phyloP scores from a whole-genome alignment of 2,888 invertebrate species.

The Sesamia inferens region DNA sequence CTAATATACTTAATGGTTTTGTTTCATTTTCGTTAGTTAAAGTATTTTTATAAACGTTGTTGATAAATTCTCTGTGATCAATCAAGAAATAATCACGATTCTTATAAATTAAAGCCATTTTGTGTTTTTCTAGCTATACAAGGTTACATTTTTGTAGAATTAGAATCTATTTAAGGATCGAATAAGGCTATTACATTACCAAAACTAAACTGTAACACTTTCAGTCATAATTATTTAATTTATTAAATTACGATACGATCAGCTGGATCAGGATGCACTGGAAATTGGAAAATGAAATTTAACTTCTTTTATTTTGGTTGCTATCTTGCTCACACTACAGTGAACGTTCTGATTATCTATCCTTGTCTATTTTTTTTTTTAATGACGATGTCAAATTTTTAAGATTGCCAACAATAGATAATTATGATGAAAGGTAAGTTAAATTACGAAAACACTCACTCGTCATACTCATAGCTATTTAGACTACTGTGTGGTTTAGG shows the following conservation, averaged over 20 bases:
- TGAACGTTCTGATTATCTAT: not conserved
- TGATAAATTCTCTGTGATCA: constrained; percentile 75
- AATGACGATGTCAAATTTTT: not conserved
- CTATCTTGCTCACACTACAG: constrained; percentile 17
- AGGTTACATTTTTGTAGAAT: not conserved
- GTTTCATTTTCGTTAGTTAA: constrained; percentile 53
- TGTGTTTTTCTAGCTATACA: not conserved
- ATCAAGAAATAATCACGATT: constrained; percentile 66
- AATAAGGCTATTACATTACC: not conserved
- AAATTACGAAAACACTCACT: not conserved
- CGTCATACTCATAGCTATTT: no score
- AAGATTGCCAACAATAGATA: constrained; percentile 11
- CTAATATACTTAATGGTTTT: constrained; percentile 66
- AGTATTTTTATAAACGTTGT: constrained; percentile 74
- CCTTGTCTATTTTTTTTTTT: constrained; percentile 1
- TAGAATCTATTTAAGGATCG: not conserved
- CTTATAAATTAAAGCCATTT: constrained; percentile 48
- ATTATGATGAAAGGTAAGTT: not conserved
- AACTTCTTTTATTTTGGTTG: constrained; percentile 8
- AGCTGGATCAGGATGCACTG: constrained; percentile 1
- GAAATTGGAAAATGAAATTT: not conserved
- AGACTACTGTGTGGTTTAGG: not conserved
- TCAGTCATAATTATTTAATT: not conserved
- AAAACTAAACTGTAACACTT: constrained; percentile 1
- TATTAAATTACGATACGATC: not conserved